These are phyloP conservation scores for Anoura caudifer DNA, from an alignment of 2,113 vertebrate genomes.

Conservation along the genomic window DNA sequence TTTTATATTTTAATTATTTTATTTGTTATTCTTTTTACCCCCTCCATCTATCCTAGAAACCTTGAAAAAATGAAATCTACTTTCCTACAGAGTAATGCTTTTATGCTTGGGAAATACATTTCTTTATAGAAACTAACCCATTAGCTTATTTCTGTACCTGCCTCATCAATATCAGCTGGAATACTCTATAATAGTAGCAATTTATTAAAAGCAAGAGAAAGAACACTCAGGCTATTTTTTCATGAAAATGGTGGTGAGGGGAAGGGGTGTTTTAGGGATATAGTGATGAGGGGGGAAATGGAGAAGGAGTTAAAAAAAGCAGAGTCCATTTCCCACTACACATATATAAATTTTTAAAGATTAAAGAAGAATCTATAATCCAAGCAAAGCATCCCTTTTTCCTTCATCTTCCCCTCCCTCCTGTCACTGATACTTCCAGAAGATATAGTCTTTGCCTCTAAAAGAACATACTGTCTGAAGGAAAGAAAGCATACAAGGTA, in stretches of 20 bases:
- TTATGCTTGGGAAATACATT: neutral
- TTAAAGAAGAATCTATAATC: neutral
- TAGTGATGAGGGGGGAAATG: neutral
- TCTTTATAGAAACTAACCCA: constrained; percentile 5
- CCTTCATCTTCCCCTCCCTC: neutral
- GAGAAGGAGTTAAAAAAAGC: neutral
- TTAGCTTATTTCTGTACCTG: constrained; percentile 50
- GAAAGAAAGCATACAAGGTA: neutral
- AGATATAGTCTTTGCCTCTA: neutral
- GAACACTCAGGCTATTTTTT: constrained; percentile 4
- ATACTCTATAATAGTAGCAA: neutral
- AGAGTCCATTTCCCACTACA: neutral
- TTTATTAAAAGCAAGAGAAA: constrained; percentile 47
- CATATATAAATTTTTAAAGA: neutral
- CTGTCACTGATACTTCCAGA: neutral
- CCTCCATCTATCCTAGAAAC: neutral
- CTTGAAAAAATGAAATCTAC: neutral
- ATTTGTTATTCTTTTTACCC: neutral
- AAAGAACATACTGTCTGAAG: neutral
- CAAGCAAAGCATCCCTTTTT: neutral
- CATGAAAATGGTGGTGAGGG: neutral
- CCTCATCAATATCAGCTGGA: constrained; percentile 32
- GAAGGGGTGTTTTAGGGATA: neutral
- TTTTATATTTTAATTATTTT: constrained; percentile 41
- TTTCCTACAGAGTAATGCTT: neutral